Base-by-base conservation (phyloP, 2,888 invertebrate genomes). In the Arrhopalites spinosus region DNA sequence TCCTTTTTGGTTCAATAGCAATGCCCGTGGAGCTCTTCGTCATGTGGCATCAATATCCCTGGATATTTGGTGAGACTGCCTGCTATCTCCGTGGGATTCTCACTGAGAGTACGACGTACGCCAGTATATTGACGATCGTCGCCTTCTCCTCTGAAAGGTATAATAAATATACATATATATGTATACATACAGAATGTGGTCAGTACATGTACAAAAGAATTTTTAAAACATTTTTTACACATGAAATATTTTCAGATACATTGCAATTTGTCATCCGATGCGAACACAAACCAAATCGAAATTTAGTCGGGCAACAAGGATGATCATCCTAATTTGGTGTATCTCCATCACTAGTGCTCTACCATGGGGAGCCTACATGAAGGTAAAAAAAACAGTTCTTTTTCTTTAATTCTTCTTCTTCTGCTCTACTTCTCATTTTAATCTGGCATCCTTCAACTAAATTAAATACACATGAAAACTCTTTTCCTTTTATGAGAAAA, bases 191-290 rank as follows among this genome's bases (percentile, higher is more conserved):
- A n/a, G n/a, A n/a, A n/a, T n/a, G n/a, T n/a, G n/a, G n/a, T n/a
- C n/a, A n/a, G n/a, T n/a, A n/a, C n/a, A n/a, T n/a, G n/a, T n/a
- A n/a, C n/a, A n/a, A n/a, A n/a, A n/a, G n/a, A n/a, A n/a, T n/a
- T n/a, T n/a, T n/a, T n/a, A n/a, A n/a, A n/a, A n/a, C n/a, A n/a
- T n/a, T n/a, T n/a, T n/a, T n/a, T n/a, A n/a, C n/a, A n/a, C n/a
- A 36, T 36, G 36, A 36, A 50, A n/a, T 50, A 50, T n/a, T 50
- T 17, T 3, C n/a, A 50, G 50, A n/a, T 68, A 50, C 23, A 84
- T 87, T 68, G 87, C 87, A 30, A 87, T 87, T 74, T 87, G 87
- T 78, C 86, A 86, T 78, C 86, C 87, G 13, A 84, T 83, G 83
- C 66, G 79, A 27, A 81, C 83, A 5, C 84, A 84, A 63, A 83